Conservation (phyloP, 23 tunicate genomes). For the Pegea sp. region DNA sequence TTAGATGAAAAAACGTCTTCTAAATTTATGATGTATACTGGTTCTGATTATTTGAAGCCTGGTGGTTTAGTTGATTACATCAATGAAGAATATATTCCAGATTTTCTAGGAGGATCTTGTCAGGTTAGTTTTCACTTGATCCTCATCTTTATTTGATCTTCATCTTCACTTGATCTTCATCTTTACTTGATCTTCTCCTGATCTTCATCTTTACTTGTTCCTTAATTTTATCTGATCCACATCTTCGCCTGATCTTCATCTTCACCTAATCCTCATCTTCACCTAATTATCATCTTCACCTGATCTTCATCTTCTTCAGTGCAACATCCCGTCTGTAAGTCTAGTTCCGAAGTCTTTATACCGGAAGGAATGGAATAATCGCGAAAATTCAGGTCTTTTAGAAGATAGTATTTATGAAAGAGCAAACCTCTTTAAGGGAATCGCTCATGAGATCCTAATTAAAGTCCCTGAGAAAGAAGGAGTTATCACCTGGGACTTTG, state of each 20-base stretch:
- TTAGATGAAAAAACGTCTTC: constrained; percentile 69
- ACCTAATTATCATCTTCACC: no score
- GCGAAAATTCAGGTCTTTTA: constrained; percentile 24
- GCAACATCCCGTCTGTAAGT: constrained; percentile 43
- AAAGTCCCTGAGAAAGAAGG: constrained; percentile 75
- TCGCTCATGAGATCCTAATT: constrained; percentile 39
- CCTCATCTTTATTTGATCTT: no score
- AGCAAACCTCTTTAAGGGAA: constrained; percentile 39
- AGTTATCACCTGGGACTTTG: constrained; percentile 95
- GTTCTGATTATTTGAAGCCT: constrained; percentile 53
- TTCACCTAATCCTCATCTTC: no score
- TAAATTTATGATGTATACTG: constrained; percentile 95
- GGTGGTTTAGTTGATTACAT: constrained; percentile 83
- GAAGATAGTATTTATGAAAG: constrained; percentile 61
- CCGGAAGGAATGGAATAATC: constrained; percentile 68
- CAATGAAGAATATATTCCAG: constrained; percentile 55
- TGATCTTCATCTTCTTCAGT: constrained; percentile 11
- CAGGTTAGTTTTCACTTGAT: no score
- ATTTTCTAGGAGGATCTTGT: constrained; percentile 65
- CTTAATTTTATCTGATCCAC: no score
- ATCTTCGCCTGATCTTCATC: no score
- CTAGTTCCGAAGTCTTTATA: constrained; percentile 75
- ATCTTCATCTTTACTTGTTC: no score
- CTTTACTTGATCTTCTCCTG: no score
- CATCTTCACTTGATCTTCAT: no score